Evolutionary conservation across 2,113 vertebrate species (phyloP).

Genomic region (Acinonyx jubatus): DNA sequence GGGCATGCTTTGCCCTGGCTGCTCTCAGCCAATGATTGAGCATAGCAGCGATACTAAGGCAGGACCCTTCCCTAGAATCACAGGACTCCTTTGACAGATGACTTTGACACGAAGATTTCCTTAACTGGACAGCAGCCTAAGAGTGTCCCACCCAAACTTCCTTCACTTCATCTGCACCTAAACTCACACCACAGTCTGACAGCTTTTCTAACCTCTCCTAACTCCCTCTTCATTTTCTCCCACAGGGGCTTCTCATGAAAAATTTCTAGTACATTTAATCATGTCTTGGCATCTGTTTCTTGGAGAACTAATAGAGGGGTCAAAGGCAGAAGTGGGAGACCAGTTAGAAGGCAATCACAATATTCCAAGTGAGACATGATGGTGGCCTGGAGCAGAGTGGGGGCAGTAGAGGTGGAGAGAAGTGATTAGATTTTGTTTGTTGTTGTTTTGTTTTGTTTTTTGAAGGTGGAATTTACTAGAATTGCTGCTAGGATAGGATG

Average conservation of each 20-base stretch:
- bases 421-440: neutral
- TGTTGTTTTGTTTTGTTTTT: neutral
- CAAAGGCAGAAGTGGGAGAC: neutral
- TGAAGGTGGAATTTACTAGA: neutral
- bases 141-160: neutral
- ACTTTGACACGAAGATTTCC: neutral
- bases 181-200: neutral
- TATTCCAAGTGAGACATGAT: neutral
- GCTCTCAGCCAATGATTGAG: neutral
- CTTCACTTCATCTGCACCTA: neutral
- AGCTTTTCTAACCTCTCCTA: neutral
- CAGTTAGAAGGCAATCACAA: neutral
- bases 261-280: neutral
- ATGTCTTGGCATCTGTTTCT: neutral
- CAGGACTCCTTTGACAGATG: neutral
- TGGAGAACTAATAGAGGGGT: neutral
- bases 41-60: neutral
- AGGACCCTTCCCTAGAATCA: neutral
- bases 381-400: neutral
- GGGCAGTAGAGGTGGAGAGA: neutral
- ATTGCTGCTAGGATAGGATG: neutral
- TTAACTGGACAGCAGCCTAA: neutral
- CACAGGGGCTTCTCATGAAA: neutral
- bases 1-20: neutral
- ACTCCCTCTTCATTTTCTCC: neutral